A percentile compares a stretch with the other conserved stretches of the same genome.
These are phyloP conservation scores for Suillia variegata DNA, from an alignment of 2,888 invertebrate genomes.

Conservation along the genomic window DNA sequence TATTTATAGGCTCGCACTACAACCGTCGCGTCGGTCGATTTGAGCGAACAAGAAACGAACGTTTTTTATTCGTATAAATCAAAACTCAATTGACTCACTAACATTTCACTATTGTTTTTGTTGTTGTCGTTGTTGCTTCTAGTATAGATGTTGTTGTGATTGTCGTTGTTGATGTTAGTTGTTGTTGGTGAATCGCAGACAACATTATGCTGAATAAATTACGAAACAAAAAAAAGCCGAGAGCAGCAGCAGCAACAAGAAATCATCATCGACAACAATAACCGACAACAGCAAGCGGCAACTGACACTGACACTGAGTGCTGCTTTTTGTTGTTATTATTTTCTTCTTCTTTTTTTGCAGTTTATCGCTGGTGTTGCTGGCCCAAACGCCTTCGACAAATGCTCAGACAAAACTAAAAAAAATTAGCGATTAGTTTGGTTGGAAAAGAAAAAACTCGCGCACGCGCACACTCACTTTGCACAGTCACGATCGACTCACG, in stretches of 20 bases:
- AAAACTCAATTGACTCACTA: constrained; percentile 1
- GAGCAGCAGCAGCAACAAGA: background rate
- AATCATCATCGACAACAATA: background rate
- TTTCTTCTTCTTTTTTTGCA: too few relatives aligned
- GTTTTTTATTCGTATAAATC: too few relatives aligned
- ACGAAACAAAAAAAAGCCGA: too few relatives aligned
- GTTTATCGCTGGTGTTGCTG: too few relatives aligned
- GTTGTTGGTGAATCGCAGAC: background rate
- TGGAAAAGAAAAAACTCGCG: background rate
- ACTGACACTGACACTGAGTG: background rate
- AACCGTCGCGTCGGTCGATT: too few relatives aligned
- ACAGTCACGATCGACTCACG: background rate
- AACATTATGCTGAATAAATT: constrained; percentile 1
- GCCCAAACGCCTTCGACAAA: constrained; percentile 24
- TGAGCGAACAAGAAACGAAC: too few relatives aligned
- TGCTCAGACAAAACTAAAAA: constrained; percentile 28
- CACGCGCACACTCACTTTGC: background rate
- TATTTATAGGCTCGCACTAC: background rate
- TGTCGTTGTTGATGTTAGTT: background rate
- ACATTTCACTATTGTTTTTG: background rate
- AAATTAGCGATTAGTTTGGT: background rate
- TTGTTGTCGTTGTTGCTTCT: too few relatives aligned
- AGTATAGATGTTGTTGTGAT: background rate
- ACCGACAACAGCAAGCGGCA: background rate
- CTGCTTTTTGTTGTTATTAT: too few relatives aligned